Evolutionary conservation across 2,113 vertebrate species (phyloP), one percentile per base, ranked within the genome.

Genomic region (Hyperoodon ampullatus): DNA sequence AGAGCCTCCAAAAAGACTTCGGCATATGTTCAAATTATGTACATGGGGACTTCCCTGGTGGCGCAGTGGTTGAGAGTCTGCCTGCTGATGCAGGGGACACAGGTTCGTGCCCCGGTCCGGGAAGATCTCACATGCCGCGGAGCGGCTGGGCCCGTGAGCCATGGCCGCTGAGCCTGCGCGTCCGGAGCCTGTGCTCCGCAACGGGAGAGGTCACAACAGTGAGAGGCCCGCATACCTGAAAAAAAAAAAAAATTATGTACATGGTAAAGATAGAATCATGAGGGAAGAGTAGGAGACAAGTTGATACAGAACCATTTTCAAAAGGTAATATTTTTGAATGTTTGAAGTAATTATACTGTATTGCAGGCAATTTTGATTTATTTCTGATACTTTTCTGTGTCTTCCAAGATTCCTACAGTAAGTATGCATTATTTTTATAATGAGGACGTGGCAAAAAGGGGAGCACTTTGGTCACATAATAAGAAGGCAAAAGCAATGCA

Each of bases 311-410:
- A 84, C 33, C 16, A 33, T 90, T 75, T 90, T 90, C 16, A 44
- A 96, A 94, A 92, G 30, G 21, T 90, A 81, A 23, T 72, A 39
- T 84, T 96, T 94, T 89, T 71, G 42, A 96, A 81, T 86, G 16
- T 85, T 84, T 21, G n/a, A 89, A 65, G 78, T 83, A 93, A 30
- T 80, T 90, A 77, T 24, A 84, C 13, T 84, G 6, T 28, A n/a
- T 72, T 24, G 24, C 26, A 92, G 28, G 16, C 63, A 42, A 77
- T 63, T 88, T 89, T 90, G 16, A 89, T 87, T 93, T 92, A 63
- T 83, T 85, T 92, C 30, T 80, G 4, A 39, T 94, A 86, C 30
- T 93, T 91, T 92, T 81, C 28, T 94, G 2, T 92, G 42, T 75
- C 85, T 81, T 50, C 30, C 23, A 77, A 77, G 39, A 74, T 55